Evolutionary conservation across 2,888 invertebrate species (phyloP).

Genomic region (Xanthorhoe spadicearia): DNA sequence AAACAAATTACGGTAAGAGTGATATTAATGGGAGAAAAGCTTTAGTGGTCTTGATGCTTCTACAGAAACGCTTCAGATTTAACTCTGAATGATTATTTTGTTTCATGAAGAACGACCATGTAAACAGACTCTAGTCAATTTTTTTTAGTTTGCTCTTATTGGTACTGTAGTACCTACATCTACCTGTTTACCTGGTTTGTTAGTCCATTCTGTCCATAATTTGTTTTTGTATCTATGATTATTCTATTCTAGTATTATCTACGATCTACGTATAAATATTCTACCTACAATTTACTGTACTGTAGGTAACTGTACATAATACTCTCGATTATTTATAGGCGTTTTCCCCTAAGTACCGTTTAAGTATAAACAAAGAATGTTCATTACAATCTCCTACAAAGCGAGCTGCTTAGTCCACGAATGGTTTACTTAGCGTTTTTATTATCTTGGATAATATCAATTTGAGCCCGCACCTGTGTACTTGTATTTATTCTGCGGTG

Average conservation of each 20-base stretch:
- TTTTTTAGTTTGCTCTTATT: no score
- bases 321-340: background rate
- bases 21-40: conserved; percentile 60
- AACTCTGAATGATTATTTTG: background rate
- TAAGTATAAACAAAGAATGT: conserved; percentile 14
- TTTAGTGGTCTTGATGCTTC: conserved; percentile 2
- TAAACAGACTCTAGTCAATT: no score
- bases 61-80: background rate
- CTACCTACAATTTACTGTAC: no score
- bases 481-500: conserved; percentile 32
- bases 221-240: no score
- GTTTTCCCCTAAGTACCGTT: conserved; percentile 5
- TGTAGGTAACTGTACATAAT: no score
- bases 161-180: no score
- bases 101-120: background rate
- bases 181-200: no score
- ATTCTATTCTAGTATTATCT: no score
- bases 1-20: conserved; percentile 60
- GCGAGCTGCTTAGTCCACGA: conserved; percentile 21
- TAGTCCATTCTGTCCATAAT: no score
- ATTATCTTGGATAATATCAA: conserved; percentile 52
- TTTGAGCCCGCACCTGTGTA: conserved; percentile 49
- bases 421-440: conserved; percentile 40
- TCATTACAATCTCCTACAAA: conserved; percentile 16
- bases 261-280: no score